These are phyloP conservation scores for Epinephelus malabaricus DNA, from an alignment of 2,797 vertebrate species.

Conservation along the genomic window DNA sequence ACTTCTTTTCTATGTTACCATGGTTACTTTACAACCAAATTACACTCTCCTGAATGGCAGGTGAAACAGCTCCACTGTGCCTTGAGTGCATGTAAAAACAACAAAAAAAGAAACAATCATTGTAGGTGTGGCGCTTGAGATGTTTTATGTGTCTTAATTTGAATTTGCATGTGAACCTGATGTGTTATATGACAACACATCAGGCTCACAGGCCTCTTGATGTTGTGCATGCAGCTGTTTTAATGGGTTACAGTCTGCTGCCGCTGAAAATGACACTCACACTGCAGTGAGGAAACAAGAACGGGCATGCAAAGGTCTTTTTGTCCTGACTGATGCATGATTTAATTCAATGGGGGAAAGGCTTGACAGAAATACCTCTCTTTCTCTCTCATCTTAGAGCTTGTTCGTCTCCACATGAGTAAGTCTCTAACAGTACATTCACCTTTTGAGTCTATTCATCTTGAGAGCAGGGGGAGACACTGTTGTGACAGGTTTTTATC, in stretches of 20 bases:
- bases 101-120: constrained; percentile 15
- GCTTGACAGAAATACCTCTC: not conserved
- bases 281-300: constrained; percentile 36
- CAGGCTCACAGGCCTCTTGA: not conserved
- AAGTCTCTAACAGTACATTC: constrained; percentile 15
- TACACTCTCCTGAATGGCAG: constrained; percentile 55
- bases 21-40: constrained; percentile 77
- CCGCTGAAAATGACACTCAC: constrained; percentile 31
- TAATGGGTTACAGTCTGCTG: not conserved
- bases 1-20: constrained; percentile 67
- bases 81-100: constrained; percentile 42
- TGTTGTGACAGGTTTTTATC: constrained; percentile 38
- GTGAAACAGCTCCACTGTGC: constrained; percentile 52
- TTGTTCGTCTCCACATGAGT: constrained; percentile 25
- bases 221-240: constrained; percentile 8
- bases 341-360: not conserved
- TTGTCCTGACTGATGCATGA: constrained; percentile 13
- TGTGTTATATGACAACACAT: not conserved
- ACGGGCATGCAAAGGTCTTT: constrained; percentile 17
- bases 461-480: constrained; percentile 34
- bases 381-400: not conserved
- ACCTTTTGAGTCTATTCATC: constrained; percentile 41
- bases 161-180: not conserved
- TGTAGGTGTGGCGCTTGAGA: constrained; percentile 7
- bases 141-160: constrained; percentile 12